Percentiles rank a stretch among this genome's conserved stretches.
Evolutionary conservation across 2,113 vertebrate species (phyloP).

Genomic region (Passer domesticus): DNA sequence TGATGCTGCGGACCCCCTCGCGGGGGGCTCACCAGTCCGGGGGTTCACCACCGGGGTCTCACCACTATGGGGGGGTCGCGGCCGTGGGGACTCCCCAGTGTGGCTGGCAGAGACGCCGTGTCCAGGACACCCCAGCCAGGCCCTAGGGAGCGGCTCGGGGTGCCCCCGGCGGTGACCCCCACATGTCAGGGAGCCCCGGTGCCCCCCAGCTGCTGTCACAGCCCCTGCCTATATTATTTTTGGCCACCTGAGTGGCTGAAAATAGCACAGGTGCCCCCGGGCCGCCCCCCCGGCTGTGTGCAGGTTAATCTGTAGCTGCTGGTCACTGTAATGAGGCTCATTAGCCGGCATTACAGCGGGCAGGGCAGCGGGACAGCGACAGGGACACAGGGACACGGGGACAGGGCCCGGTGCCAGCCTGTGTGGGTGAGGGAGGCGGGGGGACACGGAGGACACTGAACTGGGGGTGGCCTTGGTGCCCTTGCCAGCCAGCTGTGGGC

Average conservation of each 20-base stretch:
- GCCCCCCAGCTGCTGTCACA: neutral
- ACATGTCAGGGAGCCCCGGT: neutral
- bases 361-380: neutral
- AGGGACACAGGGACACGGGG: neutral
- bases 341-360: neutral
- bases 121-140: neutral
- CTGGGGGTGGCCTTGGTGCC: neutral
- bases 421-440: neutral
- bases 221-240: neutral
- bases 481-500: neutral
- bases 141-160: neutral
- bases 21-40: too few species aligned
- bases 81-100: too few species aligned
- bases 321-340: neutral
- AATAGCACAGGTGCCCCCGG: neutral
- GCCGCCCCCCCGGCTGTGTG: neutral
- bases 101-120: neutral
- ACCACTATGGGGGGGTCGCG: neutral
- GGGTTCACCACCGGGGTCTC: neutral
- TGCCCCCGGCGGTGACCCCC: neutral
- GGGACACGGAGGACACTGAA: neutral
- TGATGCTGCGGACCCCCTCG: fast-evolving
- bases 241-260: neutral
- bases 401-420: neutral
- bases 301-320: conserved; percentile 39